Base-by-base conservation (phyloP, 2,797 vertebrate species). In the Valencia hispanica region DNA sequence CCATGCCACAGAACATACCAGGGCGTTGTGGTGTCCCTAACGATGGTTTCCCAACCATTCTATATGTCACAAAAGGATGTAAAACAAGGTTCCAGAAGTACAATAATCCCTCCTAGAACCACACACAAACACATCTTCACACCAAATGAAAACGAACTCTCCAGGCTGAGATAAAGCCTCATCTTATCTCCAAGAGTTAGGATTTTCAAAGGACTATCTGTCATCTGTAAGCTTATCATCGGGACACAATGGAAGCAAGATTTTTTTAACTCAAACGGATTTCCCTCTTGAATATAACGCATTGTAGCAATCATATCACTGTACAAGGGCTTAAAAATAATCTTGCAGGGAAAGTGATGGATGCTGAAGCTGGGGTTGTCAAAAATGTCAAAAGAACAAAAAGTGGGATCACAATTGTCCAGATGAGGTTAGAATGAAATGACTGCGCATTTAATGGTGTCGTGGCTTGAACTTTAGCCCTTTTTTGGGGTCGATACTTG, bases 151-250 rank as follows among this genome's bases (percentile, higher is more conserved):
- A 70, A 51, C 51, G 5, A 43, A 30, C 36, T 84, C 73, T 83
- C 63, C 72, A 77, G 81, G 78, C 57, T 17, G 72, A 78, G 75
- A 86, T 83, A 81, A 88, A 87, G 79, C 80, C 77, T 72, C 74
- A 87, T 85, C 53, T 80, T 68, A 81, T 88, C 70, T 32, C n/a
- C 55, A 76, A 70, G 78, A 83, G 75, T 75, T 72, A 25, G 9
- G 75, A 70, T 75, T 86, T 73, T 87, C 82, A 86, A 48, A 76
- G 47, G n/a, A 53, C 74, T 15, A 72, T 78, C 83, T 79, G 70
- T 80, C 81, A 79, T 85, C 76, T 79, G 65, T 50, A n/a, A 5
- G 78, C 73, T 88, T 77, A 86, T 90, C 73, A 71, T 57, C 51
- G 17, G 59, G n/a, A 80, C 6, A 36, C 70, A 70, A 41, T 77